These are phyloP conservation scores for Ectemnius lituratus DNA, from an alignment of 2,888 invertebrate species.

Conservation along the genomic window DNA sequence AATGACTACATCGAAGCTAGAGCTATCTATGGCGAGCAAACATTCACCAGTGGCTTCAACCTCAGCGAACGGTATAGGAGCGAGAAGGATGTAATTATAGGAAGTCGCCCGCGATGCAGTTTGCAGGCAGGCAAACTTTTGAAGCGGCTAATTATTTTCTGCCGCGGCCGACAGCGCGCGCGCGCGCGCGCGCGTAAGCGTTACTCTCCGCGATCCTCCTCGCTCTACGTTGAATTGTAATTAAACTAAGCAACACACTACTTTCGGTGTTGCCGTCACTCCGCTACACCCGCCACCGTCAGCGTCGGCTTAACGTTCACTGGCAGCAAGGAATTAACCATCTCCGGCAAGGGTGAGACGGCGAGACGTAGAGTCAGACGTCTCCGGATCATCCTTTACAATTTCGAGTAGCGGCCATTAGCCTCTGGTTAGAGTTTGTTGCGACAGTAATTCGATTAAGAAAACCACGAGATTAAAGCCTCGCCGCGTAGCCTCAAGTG, in stretches of 20 bases:
- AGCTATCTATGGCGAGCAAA: no score
- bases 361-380: background rate
- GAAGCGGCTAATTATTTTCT: constrained; percentile 11
- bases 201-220: background rate
- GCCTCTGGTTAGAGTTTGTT: constrained; percentile 7
- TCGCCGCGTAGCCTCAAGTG: constrained; percentile 4
- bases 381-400: background rate
- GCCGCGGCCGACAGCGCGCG: background rate
- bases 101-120: constrained; percentile 14
- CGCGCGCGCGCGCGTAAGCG: no score
- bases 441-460: constrained; percentile 35
- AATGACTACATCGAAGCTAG: no score
- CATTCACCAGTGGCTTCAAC: no score
- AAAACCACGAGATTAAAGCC: constrained; percentile 34
- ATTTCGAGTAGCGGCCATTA: constrained; percentile 9
- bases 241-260: background rate
- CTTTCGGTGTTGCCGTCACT: background rate
- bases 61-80: no score
- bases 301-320: constrained; percentile 11
- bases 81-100: constrained; percentile 3
- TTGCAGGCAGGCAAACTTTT: constrained; percentile 6
- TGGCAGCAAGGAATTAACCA: background rate
- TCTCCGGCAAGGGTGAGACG: background rate
- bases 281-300: background rate
- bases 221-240: background rate